A percentile compares a stretch with the other conserved stretches of the same genome.
Conservation (phyloP, 2,888 invertebrate species). For the Tachina fera region DNA sequence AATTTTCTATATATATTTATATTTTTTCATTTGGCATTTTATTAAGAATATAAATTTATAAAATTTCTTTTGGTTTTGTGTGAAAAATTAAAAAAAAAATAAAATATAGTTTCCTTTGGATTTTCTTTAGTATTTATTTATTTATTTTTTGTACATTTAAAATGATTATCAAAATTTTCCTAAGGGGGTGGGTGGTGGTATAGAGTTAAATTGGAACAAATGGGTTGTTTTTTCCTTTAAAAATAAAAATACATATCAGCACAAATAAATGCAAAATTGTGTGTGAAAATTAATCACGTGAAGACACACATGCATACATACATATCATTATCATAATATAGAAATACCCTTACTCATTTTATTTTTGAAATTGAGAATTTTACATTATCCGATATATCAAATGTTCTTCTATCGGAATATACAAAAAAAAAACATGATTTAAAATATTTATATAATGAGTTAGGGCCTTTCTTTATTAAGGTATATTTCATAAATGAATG, state of each 20-base stretch:
- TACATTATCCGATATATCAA: no score
- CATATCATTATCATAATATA: no score
- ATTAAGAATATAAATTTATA: conserved; percentile 13
- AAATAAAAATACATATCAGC: neutral
- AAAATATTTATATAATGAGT: no score
- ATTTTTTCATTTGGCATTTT: conserved; percentile 43
- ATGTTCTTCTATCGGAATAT: no score
- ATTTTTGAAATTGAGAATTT: no score
- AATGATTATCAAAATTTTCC: conserved; percentile 67
- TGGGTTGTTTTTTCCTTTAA: neutral
- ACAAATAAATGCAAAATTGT: neutral
- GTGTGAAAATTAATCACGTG: neutral
- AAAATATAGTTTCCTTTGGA: neutral
- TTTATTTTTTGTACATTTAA: conserved; percentile 21
- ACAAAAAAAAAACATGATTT: no score
- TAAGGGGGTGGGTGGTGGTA: conserved; percentile 47
- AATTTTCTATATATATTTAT: neutral
- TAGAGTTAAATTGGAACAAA: conserved; percentile 50
- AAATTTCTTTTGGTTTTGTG: conserved; percentile 5
- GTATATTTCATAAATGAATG: no score
- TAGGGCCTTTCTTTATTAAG: no score
- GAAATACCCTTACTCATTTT: no score
- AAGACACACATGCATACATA: no score
- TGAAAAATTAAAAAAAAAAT: neutral
- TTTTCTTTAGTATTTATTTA: conserved; percentile 3